Base-by-base conservation (phyloP, 2,797 vertebrate species). In the Gallinago nigripennis region DNA sequence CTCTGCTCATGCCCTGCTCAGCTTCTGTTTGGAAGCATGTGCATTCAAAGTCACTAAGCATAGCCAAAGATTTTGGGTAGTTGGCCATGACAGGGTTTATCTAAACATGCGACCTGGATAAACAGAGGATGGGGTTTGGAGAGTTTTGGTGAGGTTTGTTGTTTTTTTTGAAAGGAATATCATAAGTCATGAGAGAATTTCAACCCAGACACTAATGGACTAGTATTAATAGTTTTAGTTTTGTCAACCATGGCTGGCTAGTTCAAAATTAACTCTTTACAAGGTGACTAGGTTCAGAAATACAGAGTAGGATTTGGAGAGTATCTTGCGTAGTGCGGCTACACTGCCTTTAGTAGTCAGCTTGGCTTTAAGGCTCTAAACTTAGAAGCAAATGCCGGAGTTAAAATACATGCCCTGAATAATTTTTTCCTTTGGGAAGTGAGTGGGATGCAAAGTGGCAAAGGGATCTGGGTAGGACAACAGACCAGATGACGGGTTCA, bases 261-360 rank as follows among this genome's bases (percentile, higher is more conserved):
- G 51, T 65, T 80, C 8, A 70, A 15, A 56, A 71, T 56, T 46
- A 66, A 53, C 18, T 25, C 19, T 63, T 86, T 16, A 24, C 19
- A 23, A 82, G 58, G 48, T 66, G 43, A 31, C 25, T 41, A 31
- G 3, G 4, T 70, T 90, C 46, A 50, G 28, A 65, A 81, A 37
- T 41, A 46, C 27, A 20, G 10, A 35, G 14, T 17, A 27, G 53
- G n/a, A 21, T 63, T 80, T 80, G 54, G 37, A 70, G 41, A 41
- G 5, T 28, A 24, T 37, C 28, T 64, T 37, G 30, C 8, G 1
- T 45, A 35, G 69, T 0, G 4, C 0, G 2, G 25, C 25, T n/a
- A 53, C 0, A 2, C 35, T 84, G 46, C 63, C 23, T 75, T 56
- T 25, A 23, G 41, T 21, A 46, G 48, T 61, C 53, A 48, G 28